A percentile compares a stretch with the other conserved stretches of the same genome.
Conservation (phyloP, 1,140 invertebrate species). For the Lanistes nyassanus region DNA sequence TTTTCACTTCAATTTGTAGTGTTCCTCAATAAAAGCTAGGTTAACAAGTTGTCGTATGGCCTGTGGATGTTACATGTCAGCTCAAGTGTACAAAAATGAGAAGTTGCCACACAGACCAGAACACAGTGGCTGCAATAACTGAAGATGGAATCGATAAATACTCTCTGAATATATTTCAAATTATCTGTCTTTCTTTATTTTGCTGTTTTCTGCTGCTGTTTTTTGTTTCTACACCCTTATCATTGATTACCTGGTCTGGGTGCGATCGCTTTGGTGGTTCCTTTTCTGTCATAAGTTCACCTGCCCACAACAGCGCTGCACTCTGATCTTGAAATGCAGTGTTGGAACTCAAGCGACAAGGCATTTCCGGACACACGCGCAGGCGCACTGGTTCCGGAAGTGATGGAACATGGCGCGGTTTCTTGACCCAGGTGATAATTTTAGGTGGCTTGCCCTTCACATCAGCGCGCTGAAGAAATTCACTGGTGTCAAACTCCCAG, state of each 20-base stretch:
- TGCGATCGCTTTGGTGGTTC: not conserved
- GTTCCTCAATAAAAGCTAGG: no score
- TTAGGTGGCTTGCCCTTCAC: not conserved
- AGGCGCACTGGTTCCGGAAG: not conserved
- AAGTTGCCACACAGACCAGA: no score
- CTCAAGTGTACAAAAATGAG: no score
- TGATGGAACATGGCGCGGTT: not conserved
- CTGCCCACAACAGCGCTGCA: not conserved
- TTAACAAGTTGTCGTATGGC: no score
- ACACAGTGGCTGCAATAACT: no score
- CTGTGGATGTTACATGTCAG: no score
- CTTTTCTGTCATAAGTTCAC: not conserved
- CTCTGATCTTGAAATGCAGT: not conserved
- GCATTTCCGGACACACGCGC: constrained; percentile 6
- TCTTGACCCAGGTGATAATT: not conserved
- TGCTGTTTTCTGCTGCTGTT: no score
- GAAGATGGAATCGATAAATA: no score
- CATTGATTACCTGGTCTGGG: not conserved
- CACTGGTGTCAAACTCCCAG: not conserved
- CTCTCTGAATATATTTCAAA: no score
- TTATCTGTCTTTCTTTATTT: no score
- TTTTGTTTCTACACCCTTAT: no score
- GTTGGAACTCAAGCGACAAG: not conserved
- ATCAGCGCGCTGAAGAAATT: not conserved
- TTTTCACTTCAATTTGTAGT: no score